These are phyloP conservation scores for Aldabrachelys gigantea DNA, from an alignment of 2,113 vertebrate genomes.

Conservation along the genomic window DNA sequence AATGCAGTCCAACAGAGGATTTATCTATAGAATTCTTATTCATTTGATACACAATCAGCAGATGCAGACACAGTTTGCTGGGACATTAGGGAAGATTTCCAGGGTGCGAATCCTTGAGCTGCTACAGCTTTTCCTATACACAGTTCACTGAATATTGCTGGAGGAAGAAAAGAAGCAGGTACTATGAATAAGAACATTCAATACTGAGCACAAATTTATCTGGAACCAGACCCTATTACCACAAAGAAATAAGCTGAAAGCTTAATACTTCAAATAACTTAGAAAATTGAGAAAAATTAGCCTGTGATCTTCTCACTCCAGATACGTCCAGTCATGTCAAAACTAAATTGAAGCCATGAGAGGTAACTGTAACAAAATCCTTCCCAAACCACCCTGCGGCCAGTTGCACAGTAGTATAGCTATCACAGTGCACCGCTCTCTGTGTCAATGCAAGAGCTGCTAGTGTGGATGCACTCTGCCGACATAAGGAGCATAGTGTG, in stretches of 20 bases:
- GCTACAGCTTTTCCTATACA: too few relatives aligned
- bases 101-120: neutral
- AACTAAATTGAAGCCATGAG: neutral
- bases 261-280: too few relatives aligned
- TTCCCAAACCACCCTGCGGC: too few relatives aligned
- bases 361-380: neutral
- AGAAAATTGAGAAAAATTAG: neutral
- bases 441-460: too few relatives aligned
- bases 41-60: slow-evolving; percentile 55
- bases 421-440: too few relatives aligned
- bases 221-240: neutral
- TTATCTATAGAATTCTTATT: slow-evolving; percentile 55
- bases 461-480: too few relatives aligned
- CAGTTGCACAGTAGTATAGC: too few relatives aligned
- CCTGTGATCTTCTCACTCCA: neutral
- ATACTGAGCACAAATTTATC: neutral
- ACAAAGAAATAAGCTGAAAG: too few relatives aligned
- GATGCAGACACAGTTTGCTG: slow-evolving; percentile 38
- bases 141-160: too few relatives aligned
- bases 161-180: slow-evolving; percentile 6
- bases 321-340: fast-evolving
- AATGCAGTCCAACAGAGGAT: neutral
- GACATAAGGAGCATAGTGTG: too few relatives aligned
- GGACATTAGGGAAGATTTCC: slow-evolving; percentile 21
- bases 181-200: neutral